phyloP scores from a whole-genome alignment of 2,797 vertebrate genomes.

The Cossypha polioptera region DNA sequence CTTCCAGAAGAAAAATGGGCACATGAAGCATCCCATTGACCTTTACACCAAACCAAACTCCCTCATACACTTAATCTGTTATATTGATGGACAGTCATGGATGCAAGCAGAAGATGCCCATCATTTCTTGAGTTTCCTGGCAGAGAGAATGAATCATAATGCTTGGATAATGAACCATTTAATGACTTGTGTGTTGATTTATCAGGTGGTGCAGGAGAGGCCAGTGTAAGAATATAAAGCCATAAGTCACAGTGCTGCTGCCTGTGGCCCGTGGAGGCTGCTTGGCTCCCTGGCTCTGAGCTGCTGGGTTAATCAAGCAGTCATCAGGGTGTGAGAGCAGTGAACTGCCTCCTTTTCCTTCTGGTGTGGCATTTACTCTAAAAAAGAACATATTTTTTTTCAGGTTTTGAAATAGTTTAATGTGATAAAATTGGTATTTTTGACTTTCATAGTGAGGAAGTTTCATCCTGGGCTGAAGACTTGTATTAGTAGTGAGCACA shows the following conservation, averaged over 20 bases:
- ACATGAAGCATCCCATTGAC: slow-evolving; percentile 42
- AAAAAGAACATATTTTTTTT: not conserved
- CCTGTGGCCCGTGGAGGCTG: not conserved
- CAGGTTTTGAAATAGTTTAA: not conserved
- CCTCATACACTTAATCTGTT: slow-evolving; percentile 66
- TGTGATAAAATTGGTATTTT: not conserved
- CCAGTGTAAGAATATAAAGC: slow-evolving; percentile 77
- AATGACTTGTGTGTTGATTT: slow-evolving; percentile 85
- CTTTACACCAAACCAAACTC: slow-evolving; percentile 45
- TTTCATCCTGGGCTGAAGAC: not conserved
- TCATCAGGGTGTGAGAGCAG: slow-evolving; percentile 11
- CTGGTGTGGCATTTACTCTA: not conserved
- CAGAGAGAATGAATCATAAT: slow-evolving; percentile 79
- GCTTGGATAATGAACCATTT: slow-evolving; percentile 83
- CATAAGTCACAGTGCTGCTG: slow-evolving; percentile 69
- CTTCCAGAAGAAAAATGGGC: slow-evolving; percentile 25
- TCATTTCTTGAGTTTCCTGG: slow-evolving; percentile 62
- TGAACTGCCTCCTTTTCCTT: slow-evolving; percentile 6
- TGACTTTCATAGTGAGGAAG: not conserved
- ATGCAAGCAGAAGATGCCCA: slow-evolving; percentile 30
- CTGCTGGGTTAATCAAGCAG: slow-evolving; percentile 55
- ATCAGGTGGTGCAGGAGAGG: slow-evolving; percentile 77
- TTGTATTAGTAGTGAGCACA: not conserved
- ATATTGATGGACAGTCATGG: slow-evolving; percentile 54
- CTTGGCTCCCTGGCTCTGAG: not conserved